A percentile compares a stretch with the other conserved stretches of the same genome.
phyloP scores from a whole-genome alignment of 2,888 invertebrate genomes.

The Eustalomyia histrio region DNA sequence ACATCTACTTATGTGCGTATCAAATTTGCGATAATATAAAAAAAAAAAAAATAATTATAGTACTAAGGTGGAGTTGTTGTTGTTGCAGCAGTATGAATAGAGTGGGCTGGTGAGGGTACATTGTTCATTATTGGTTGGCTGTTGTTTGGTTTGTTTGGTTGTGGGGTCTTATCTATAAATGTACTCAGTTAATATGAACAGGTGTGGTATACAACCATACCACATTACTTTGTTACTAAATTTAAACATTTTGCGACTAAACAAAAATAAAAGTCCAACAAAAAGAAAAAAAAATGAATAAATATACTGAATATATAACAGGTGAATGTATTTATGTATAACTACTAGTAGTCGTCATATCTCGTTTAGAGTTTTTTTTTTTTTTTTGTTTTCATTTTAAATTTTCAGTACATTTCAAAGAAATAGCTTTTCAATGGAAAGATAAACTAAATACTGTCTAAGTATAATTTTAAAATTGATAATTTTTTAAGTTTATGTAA shows the following conservation, averaged over 20 bases:
- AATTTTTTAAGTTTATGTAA: slow-evolving; percentile 52
- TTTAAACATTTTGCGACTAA: slow-evolving; percentile 3
- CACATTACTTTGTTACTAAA: slow-evolving; percentile 6
- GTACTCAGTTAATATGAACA: slow-evolving; percentile 50
- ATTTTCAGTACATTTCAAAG: neutral
- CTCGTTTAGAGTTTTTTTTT: neutral
- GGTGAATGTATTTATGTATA: slow-evolving; percentile 43
- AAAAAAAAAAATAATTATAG: slow-evolving; percentile 7
- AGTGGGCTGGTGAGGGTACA: neutral
- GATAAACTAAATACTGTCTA: slow-evolving; percentile 16
- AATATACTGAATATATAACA: slow-evolving; percentile 37
- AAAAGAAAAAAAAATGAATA: slow-evolving; percentile 13
- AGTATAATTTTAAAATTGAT: slow-evolving; percentile 30
- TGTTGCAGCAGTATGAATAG: neutral
- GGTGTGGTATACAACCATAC: slow-evolving; percentile 39
- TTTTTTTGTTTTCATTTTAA: neutral
- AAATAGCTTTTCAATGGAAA: neutral
- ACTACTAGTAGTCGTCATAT: neutral
- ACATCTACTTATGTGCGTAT: slow-evolving; percentile 50
- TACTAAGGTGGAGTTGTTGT: slow-evolving; percentile 30
- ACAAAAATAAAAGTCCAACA: neutral
- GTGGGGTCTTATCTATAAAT: slow-evolving; percentile 42
- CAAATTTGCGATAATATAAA: slow-evolving; percentile 41
- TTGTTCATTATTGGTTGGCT: neutral
- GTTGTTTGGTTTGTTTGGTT: neutral